Base-by-base conservation (phyloP, 2,888 invertebrate genomes). In the Amphipyra tragopoginis region DNA sequence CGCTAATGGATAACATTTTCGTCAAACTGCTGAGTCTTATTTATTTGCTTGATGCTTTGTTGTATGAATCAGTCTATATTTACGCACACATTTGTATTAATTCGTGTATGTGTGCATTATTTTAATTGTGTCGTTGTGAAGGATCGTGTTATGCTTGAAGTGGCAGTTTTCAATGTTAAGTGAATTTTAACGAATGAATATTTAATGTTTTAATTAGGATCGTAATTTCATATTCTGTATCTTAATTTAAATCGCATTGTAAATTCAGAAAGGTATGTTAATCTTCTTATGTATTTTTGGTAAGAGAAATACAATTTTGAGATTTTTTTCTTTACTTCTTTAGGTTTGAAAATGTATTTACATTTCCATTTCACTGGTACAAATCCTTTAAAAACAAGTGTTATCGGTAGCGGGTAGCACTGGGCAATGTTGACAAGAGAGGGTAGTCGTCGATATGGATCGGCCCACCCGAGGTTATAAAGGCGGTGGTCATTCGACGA, bases 1-100 rank as follows among this genome's bases (percentile, higher is more conserved):
- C 60, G 61, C 64, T 75, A 79, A 79, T 79, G 66, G 76, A 74
- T 76, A 60, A 71, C 66, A 62, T 70, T 71, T 75, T 75, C 65
- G 72, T 63, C 63, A 75, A 78, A 69, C 62, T 66, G 74, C 63
- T 55, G 53, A 49, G 45, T 54, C 44, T 65, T 66, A 65, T 64
- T 63, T 77, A 67, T 62, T 75, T 73, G 67, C 65, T 63, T 77
- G 59, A 38, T 56, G 39, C 59, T 45, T 49, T 75, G 40, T 64
- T 70, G 48, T 58, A 70, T 67, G 42, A 53, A 48, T 42, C 59
- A 50, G 51, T 54, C 55, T 29, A 34, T 68, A 49, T 54, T 42
- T 39, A 42, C 39, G 11, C 57, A 50, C 38, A 47, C 15, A 36
- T 57, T 11, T 45, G 11, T 29, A 9, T 43, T 13, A 38, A 26